phyloP scores from a whole-genome alignment of 2,888 invertebrate genomes.

The Eupithecia vulgata region DNA sequence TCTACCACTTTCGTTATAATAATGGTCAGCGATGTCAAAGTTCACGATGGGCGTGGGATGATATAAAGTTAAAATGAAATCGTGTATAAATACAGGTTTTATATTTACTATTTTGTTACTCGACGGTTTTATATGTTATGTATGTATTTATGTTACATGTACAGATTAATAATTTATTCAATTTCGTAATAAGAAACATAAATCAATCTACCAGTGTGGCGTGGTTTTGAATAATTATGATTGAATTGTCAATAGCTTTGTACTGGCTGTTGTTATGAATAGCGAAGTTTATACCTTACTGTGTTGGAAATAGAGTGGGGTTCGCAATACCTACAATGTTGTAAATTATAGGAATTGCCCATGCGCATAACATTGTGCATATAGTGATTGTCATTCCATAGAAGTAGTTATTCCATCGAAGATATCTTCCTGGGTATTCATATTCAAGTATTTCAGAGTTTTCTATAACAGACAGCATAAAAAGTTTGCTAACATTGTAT shows the following conservation, averaged over 20 bases:
- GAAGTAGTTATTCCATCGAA: neutral
- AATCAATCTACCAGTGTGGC: constrained; percentile 8
- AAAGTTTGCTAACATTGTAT: no score
- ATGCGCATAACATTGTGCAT: neutral
- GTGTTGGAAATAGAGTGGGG: neutral
- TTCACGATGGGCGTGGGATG: constrained; percentile 42
- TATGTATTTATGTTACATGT: constrained; percentile 4
- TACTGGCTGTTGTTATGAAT: neutral
- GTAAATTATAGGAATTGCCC: constrained; percentile 1
- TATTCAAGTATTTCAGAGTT: neutral
- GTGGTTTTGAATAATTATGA: neutral
- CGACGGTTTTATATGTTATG: neutral
- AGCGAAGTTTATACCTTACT: neutral
- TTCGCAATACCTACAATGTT: neutral
- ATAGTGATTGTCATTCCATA: neutral
- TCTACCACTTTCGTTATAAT: constrained; percentile 21
- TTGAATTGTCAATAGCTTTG: constrained; percentile 2
- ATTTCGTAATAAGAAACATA: constrained; percentile 15
- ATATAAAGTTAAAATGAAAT: constrained; percentile 34
- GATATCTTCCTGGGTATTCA: neutral
- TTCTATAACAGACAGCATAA: neutral
- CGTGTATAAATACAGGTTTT: constrained; percentile 16
- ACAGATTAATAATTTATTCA: constrained; percentile 3
- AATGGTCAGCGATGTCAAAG: constrained; percentile 39
- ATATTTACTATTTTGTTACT: constrained; percentile 13